A percentile compares a stretch with the other conserved stretches of the same genome.
phyloP scores from a whole-genome alignment of 2,113 vertebrate genomes.

The Cottus gobio region DNA sequence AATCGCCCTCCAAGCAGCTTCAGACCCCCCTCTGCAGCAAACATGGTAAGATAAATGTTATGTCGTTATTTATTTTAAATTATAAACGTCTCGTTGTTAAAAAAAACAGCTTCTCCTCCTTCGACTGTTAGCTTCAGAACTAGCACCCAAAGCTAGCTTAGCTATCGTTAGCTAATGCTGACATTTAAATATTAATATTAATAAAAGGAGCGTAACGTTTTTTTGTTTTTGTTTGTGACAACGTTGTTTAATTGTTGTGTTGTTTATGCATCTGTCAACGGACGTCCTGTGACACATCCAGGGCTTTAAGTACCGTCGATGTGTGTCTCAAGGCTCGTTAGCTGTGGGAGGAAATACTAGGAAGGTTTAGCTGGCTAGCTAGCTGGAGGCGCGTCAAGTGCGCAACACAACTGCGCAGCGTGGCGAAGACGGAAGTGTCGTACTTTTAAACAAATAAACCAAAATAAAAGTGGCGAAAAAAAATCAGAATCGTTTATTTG shows the following conservation, averaged over 20 bases:
- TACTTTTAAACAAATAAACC: neutral
- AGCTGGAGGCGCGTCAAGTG: conserved; percentile 18
- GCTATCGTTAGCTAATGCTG: conserved; percentile 20
- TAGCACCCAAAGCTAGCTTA: conserved; percentile 18
- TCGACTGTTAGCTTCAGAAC: conserved; percentile 24
- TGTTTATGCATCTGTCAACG: neutral
- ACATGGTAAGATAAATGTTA: conserved; percentile 27
- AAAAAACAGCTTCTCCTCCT: conserved; percentile 12
- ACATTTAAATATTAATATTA: neutral
- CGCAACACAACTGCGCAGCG: conserved; percentile 2
- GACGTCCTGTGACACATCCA: neutral
- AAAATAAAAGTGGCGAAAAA: conserved; percentile 25
- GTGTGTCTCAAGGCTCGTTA: neutral
- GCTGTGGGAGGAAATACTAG: neutral
- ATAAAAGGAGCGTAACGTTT: neutral
- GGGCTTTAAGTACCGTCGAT: fast-evolving
- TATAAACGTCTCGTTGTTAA: neutral
- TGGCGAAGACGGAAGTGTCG: conserved; percentile 5
- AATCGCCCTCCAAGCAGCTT: neutral
- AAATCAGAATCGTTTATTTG: too few relatives aligned
- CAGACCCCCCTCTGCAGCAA: neutral
- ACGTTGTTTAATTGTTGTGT: neutral
- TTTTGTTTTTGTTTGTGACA: neutral
- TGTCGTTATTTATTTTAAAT: neutral
- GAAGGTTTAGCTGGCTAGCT: conserved; percentile 15